Base-by-base conservation (phyloP, 2,113 vertebrate genomes). In the Microcebus murinus region DNA sequence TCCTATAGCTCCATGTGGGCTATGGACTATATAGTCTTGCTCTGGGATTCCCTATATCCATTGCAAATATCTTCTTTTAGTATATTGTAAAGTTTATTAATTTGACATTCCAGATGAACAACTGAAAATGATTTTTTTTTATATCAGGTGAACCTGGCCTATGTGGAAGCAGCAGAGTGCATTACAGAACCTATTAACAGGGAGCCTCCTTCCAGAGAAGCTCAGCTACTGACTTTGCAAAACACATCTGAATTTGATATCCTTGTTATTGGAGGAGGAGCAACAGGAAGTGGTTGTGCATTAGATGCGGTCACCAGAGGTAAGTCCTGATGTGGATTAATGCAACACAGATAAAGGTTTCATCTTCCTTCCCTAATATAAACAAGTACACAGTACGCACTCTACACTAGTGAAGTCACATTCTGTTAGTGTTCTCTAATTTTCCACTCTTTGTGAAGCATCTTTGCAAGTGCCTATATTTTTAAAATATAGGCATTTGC, bases 271-370 rank as follows among this genome's bases (percentile, higher is more conserved):
- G 99, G 99, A 1, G 99, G 99, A 6, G 99, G 99, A 73, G 99
- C 99, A 80, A 99, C 99, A 0, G 99, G 99, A 15, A 98, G 99
- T 0, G 99, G 99, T 97, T 99, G 99, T 97, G 99, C 99, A 48
- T 98, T 99, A 87, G 99, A 99, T 0, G 99, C 99, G 0, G 99
- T 99, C 98, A 99, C 99, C 14, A 99, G 99, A 98, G 99, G 99
- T 99, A 39, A 91, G 97, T 25, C 61, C 45, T 57, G 50, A 0
- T 0, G n/a, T 34, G 61, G 15, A 12, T 23, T 21, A n/a, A 17
- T 17, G 57, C 39, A 5, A 67, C 27, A 29, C 48, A 57, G 34
- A 6, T 29, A 3, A 23, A 55, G 55, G 3, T 36, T 71, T 50
- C 7, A 0, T 15, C 17, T 29, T 23, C 8, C 20, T 8, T 57